Base-by-base conservation (phyloP, 2,797 vertebrate genomes). In the Halcyon badia region DNA sequence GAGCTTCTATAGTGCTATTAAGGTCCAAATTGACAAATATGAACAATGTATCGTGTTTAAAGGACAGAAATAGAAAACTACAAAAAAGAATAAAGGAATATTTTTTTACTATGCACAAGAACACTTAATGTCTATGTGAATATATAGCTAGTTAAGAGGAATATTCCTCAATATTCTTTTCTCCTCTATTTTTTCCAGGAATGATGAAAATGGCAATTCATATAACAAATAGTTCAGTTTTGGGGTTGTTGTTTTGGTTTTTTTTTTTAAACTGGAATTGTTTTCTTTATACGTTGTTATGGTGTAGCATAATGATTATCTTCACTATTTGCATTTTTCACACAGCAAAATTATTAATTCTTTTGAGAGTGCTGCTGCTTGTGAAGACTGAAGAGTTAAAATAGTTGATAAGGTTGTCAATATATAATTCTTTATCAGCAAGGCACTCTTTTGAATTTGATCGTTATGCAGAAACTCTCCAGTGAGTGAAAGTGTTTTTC, bases 391-490 rank as follows among this genome's bases (percentile, higher is more conserved):
- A 33, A 14, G 13, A 37, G 15, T 14, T 77, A 3, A 9, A 19
- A 39, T 33, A 62, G 13, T 48, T 83, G 54, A 60, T 25, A 57
- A 44, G 4, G 2, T 46, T 83, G 56, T 31, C 20, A 64, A 48
- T 51, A 7, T 62, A 3, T 39, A 71, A 52, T n/a, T 76, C 5
- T 76, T 69, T 49, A 78, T 66, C 9, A 17, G 7, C n/a, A 78
- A 66, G 48, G 10, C n/a, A 25, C 16, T 25, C 8, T 70, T 80
- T 84, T 87, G 24, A 71, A 64, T 52, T 35, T 73, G 4, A 10
- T 52, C 1, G 0, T 39, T 51, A 30, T 19, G 5, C 4, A 62
- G 62, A 33, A 60, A 35, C 7, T 66, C 5, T 28, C 5, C 17
- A 16, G 8, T 22, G 31, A 56, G 39, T 10, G 14, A 52, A 83